phyloP scores from a whole-genome alignment of 2,888 invertebrate species.

The Aphelenchoides bicaudatus region DNA sequence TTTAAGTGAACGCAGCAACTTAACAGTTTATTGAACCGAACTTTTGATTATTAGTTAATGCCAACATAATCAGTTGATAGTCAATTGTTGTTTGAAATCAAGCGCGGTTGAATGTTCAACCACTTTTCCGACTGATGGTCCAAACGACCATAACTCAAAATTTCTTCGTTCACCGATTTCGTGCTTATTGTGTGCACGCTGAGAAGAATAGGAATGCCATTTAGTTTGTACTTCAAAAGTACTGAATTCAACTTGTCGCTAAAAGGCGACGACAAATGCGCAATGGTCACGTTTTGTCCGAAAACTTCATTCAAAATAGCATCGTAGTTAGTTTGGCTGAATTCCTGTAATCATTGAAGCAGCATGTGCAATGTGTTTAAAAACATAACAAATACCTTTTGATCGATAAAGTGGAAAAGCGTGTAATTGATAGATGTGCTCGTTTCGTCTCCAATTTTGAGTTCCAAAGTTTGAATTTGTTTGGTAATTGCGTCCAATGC shows the following conservation, averaged over 20 bases:
- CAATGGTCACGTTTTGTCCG: constrained; percentile 6
- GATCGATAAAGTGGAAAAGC: constrained; percentile 5
- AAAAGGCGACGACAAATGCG: too few relatives aligned
- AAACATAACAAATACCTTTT: neutral
- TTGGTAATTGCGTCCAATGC: constrained; percentile 3
- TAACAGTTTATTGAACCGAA: constrained; percentile 6
- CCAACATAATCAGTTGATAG: too few relatives aligned
- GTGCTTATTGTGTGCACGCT: too few relatives aligned
- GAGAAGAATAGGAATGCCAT: constrained; percentile 3
- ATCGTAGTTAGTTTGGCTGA: neutral
- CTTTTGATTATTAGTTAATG: constrained; percentile 1
- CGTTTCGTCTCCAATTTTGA: neutral
- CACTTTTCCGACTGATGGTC: too few relatives aligned
- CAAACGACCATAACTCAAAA: too few relatives aligned
- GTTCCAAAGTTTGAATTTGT: neutral
- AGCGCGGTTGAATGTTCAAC: too few relatives aligned
- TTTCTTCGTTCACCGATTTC: too few relatives aligned
- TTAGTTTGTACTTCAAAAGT: constrained; percentile 2
- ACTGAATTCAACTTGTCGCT: too few relatives aligned
- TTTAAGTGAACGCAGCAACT: too few relatives aligned
- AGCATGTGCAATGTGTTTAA: too few relatives aligned
- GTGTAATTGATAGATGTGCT: constrained; percentile 10
- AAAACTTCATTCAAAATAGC: neutral
- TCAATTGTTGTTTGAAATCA: too few relatives aligned
- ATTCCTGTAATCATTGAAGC: constrained; percentile 1